Evolutionary conservation across 2,113 vertebrate genomes (phyloP).

Genomic region (Pogona vitticeps): DNA sequence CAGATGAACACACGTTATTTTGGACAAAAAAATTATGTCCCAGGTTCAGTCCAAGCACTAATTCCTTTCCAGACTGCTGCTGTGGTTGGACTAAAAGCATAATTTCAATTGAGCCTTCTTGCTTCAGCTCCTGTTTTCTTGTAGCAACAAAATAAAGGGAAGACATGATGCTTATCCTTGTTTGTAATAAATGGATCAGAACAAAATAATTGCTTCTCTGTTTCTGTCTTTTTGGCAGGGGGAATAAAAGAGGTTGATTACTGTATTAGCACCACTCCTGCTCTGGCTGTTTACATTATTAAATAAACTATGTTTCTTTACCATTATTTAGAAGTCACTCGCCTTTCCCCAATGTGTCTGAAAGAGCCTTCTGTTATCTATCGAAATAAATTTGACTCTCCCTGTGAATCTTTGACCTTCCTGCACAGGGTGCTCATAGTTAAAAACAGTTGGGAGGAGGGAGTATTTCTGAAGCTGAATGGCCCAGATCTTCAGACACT

Average conservation of each 20-base stretch:
- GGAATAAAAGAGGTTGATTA: not conserved
- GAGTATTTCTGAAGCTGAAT: not conserved
- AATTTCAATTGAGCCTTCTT: not conserved
- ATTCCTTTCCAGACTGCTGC: not conserved
- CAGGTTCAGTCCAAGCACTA: not conserved
- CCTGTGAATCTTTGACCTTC: not conserved
- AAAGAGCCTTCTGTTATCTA: not conserved
- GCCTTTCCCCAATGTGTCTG: not conserved
- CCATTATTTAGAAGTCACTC: not conserved
- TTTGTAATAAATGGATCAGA: not conserved
- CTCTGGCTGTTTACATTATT: not conserved
- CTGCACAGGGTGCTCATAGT: no score
- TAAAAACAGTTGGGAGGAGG: not conserved
- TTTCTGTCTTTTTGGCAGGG: not conserved
- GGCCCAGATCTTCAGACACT: rapidly evolving
- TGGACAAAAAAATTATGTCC: not conserved
- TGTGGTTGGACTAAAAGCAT: not conserved
- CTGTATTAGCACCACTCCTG: not conserved
- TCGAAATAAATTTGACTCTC: not conserved
- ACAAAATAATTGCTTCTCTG: not conserved
- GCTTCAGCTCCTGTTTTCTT: not conserved
- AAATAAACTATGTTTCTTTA: not conserved
- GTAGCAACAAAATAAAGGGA: not conserved
- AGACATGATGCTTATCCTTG: not conserved
- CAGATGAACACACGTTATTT: not conserved